phyloP scores from a whole-genome alignment of 2,113 vertebrate species.

The Passer domesticus region DNA sequence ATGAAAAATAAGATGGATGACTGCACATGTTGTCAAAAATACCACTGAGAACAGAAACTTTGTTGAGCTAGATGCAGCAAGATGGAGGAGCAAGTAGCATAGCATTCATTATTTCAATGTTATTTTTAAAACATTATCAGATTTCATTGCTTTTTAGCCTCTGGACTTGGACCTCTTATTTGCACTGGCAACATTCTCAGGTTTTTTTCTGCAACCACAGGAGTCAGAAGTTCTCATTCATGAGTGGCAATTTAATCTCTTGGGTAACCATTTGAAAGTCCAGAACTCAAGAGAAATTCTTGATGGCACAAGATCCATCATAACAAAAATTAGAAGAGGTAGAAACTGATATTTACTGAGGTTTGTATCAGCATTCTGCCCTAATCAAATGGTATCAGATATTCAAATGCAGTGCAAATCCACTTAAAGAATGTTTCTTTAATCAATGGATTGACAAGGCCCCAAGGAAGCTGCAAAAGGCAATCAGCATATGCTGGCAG shows the following conservation, averaged over 20 bases:
- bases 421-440: constrained; percentile 35
- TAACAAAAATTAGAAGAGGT: neutral
- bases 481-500: constrained; percentile 47
- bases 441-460: constrained; percentile 54
- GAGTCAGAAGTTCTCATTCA: neutral
- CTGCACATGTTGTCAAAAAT: neutral
- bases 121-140: neutral
- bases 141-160: neutral
- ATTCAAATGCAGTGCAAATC: constrained; percentile 26
- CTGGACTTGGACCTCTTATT: neutral
- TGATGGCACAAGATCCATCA: neutral
- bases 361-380: neutral
- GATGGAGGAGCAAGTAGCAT: neutral
- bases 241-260: neutral
- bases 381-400: constrained; percentile 10
- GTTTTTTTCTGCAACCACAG: neutral
- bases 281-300: neutral
- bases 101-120: neutral
- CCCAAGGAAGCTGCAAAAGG: constrained; percentile 31
- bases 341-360: neutral
- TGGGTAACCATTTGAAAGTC: neutral
- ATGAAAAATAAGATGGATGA: neutral
- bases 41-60: neutral
- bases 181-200: neutral
- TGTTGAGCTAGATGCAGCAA: neutral